phyloP scores from a whole-genome alignment of 2,113 vertebrate genomes.

The Macrotus californicus region DNA sequence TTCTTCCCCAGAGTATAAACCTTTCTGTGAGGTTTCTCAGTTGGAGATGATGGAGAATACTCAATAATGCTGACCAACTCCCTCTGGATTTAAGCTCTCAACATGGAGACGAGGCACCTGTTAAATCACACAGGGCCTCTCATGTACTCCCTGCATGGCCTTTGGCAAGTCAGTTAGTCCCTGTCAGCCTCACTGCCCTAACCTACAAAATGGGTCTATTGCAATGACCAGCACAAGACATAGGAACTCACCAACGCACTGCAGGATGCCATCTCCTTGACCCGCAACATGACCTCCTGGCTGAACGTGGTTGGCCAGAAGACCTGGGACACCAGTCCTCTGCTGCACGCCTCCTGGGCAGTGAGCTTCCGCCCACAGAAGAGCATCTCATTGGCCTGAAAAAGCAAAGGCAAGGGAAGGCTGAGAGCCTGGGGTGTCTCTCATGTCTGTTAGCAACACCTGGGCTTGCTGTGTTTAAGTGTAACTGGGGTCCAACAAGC shows the following conservation, averaged over 20 bases:
- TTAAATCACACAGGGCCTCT: not conserved
- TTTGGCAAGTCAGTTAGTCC: rapidly evolving
- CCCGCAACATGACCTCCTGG: constrained; percentile 97
- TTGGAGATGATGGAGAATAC: no score
- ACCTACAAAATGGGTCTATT: not conserved
- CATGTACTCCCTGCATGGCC: rapidly evolving
- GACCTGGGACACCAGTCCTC: constrained; percentile 96
- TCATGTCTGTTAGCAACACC: rapidly evolving
- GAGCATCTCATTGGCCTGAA: constrained; percentile 97
- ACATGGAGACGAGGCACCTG: rapidly evolving
- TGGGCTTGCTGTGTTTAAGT: rapidly evolving
- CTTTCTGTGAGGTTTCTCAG: not conserved
- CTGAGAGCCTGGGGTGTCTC: not conserved
- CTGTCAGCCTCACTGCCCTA: not conserved
- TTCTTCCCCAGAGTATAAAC: not conserved
- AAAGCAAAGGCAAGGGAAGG: constrained; percentile 48
- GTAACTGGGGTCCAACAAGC: no score
- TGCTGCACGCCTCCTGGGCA: constrained; percentile 95
- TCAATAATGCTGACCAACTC: rapidly evolving
- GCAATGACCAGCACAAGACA: rapidly evolving
- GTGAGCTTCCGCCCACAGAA: constrained; percentile 98
- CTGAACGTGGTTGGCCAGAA: constrained; percentile 99
- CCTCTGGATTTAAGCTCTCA: not conserved
- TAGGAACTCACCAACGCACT: constrained; percentile 90
- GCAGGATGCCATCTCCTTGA: constrained; percentile 98